These are phyloP conservation scores for Cariama cristata DNA, from an alignment of 2,113 vertebrate genomes.

Conservation along the genomic window DNA sequence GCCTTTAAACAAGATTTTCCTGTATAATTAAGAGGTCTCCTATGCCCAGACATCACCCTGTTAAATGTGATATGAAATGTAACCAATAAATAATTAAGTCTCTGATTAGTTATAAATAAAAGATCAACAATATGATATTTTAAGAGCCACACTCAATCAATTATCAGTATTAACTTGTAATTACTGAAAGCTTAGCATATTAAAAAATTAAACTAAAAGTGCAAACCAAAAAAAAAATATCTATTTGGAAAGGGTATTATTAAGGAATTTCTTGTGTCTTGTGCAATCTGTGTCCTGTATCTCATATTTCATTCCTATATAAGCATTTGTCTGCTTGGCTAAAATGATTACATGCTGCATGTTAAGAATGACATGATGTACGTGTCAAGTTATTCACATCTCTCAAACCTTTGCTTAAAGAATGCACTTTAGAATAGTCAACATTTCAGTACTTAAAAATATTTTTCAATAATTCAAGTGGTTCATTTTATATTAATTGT, in stretches of 20 bases:
- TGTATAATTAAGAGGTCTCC: background rate
- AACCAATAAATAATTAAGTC: conserved; percentile 42
- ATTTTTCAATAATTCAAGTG: background rate
- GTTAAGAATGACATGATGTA: background rate
- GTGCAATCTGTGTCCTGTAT: background rate
- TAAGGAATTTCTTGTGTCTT: background rate
- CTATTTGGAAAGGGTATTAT: background rate
- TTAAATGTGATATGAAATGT: conserved; percentile 34
- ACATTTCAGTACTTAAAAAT: background rate
- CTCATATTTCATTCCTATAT: background rate
- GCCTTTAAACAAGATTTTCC: background rate
- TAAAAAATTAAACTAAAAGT: background rate
- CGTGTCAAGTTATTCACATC: background rate
- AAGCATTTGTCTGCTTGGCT: background rate
- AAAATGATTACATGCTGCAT: background rate
- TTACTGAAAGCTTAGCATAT: background rate
- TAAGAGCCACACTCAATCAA: background rate
- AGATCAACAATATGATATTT: conserved; percentile 22
- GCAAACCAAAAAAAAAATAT: background rate
- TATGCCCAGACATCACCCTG: background rate
- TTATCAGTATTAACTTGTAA: conserved; percentile 4
- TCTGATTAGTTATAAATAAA: conserved; percentile 38
- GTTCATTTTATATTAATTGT: background rate
- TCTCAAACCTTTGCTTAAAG: background rate
- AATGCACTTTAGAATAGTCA: background rate